Evolutionary conservation across 2,797 vertebrate genomes (phyloP), one percentile per base, ranked within the genome.

Genomic region (Anniella stebbinsi): DNA sequence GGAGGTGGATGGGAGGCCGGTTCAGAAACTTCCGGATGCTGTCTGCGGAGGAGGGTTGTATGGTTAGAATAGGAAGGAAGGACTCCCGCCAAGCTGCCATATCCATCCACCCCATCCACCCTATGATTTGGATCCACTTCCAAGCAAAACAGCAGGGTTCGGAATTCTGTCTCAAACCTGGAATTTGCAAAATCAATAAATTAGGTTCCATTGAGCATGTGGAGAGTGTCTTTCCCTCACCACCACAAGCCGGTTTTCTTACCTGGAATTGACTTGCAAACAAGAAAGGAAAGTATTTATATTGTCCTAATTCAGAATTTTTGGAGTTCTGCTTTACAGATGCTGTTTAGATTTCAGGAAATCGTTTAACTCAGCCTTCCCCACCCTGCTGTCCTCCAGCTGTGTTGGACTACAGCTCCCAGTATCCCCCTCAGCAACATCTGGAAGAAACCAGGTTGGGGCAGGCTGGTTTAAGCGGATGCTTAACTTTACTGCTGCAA

Each of bases 21-120:
- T 98, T 98, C 93, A 98, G 96, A 93, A 97, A 97, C 96, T 97
- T 98, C 95, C 97, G 98, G 97, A 98, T 98, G 97, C 98, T 98
- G 95, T 99, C 98, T 99, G 97, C 80, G 81, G 80, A 85, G 83
- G 66, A 67, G 63, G 51, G n/a, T 72, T 3, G 13, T 2, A 75
- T n/a, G 48, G 66, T 85, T 17, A 87, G 15, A 28, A 69, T 13
- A 33, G 54, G 75, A 73, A 66, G 10, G 10, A 36, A 21, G 4
- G 54, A 2, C 10, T 54, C 5, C 23, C 1, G n/a, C 4, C n/a
- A 30, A 45, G 28, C 0, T 12, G 15, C 63, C 5, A 1, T 1
- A 3, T 12, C 10, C 72, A 7, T 3, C 41, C 28, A 13, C 4
- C n/a, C 66, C 48, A 11, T n/a, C 66, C 48, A 11, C n/a, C 1